Conservation (phyloP, 2,888 invertebrate genomes). For the Octodonta nipae region DNA sequence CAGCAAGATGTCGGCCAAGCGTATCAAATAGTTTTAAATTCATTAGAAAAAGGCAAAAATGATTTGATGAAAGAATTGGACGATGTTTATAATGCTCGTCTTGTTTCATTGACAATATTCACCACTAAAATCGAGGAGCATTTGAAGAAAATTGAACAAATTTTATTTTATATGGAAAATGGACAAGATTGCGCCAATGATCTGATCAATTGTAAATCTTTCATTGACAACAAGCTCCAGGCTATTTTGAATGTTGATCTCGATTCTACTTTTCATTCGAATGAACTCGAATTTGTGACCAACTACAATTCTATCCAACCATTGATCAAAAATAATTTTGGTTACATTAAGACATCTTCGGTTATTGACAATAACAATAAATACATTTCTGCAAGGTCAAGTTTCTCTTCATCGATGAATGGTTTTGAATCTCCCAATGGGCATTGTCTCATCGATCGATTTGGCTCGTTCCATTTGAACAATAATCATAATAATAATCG, state of each 20-base stretch:
- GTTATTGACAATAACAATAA: no score
- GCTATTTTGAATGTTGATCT: slow-evolving; percentile 68
- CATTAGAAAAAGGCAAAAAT: slow-evolving; percentile 91
- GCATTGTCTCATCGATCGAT: slow-evolving; percentile 40
- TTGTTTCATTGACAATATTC: slow-evolving; percentile 71
- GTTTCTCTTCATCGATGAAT: slow-evolving; percentile 53
- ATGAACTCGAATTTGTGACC: slow-evolving; percentile 90
- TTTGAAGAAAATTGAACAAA: slow-evolving; percentile 81
- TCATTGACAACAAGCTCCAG: slow-evolving; percentile 83
- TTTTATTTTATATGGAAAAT: slow-evolving; percentile 90
- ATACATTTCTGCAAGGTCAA: slow-evolving; percentile 84
- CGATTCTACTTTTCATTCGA: slow-evolving; percentile 66
- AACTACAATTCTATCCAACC: slow-evolving; percentile 96
- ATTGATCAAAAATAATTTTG: slow-evolving; percentile 88
- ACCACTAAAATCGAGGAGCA: slow-evolving; percentile 87
- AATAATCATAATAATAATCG: no score
- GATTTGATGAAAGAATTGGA: slow-evolving; percentile 91
- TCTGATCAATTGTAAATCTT: slow-evolving; percentile 82
- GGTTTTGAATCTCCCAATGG: slow-evolving; percentile 54
- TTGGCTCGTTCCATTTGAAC: no score
- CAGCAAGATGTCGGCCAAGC: slow-evolving; percentile 93
- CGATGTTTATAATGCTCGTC: slow-evolving; percentile 80
- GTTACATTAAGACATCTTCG: no score
- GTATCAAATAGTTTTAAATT: slow-evolving; percentile 85
- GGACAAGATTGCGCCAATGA: slow-evolving; percentile 82